A percentile compares a stretch with the other conserved stretches of the same genome.
phyloP scores from a whole-genome alignment of 37 sponge, comb jelly and placozoan species.

The Mnemiopsis leidyi region DNA sequence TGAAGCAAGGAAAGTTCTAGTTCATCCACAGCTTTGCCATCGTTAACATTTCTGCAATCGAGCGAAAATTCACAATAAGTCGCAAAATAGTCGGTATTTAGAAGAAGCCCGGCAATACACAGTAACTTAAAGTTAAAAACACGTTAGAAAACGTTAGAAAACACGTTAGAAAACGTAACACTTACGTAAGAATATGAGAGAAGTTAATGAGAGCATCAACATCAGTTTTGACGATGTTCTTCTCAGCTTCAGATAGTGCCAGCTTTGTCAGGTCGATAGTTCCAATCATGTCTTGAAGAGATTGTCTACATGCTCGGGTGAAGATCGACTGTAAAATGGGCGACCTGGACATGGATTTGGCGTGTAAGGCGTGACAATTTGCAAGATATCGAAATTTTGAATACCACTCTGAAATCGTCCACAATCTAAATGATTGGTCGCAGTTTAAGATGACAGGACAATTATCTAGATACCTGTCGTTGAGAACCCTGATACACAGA shows the following conservation, averaged over 20 bases:
- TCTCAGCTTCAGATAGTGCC: constrained; percentile 46
- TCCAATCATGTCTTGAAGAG: constrained; percentile 66
- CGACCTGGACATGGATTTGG: too few relatives aligned
- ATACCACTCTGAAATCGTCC: too few relatives aligned
- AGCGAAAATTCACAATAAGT: too few relatives aligned
- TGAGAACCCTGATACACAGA: constrained; percentile 82
- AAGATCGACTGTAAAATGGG: constrained; percentile 74
- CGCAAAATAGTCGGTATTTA: too few relatives aligned
- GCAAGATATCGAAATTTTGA: too few relatives aligned
- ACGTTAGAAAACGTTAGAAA: too few relatives aligned
- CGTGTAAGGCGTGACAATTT: too few relatives aligned
- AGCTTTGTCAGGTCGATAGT: constrained; percentile 23
- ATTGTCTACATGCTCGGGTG: constrained; percentile 67
- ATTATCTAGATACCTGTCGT: too few relatives aligned
- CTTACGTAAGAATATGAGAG: constrained; percentile 42
- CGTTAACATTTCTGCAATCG: background rate
- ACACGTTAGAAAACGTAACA: background rate
- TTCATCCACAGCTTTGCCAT: constrained; percentile 46
- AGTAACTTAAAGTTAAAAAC: too few relatives aligned
- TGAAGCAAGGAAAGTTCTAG: constrained; percentile 50
- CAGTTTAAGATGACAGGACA: too few relatives aligned
- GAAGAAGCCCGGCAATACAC: too few relatives aligned
- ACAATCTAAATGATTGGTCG: too few relatives aligned
- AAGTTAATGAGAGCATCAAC: constrained; percentile 63
- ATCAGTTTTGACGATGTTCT: constrained; percentile 20